phyloP scores from a whole-genome alignment of 2,797 vertebrate genomes.

The Mormyrops attenuatus region DNA sequence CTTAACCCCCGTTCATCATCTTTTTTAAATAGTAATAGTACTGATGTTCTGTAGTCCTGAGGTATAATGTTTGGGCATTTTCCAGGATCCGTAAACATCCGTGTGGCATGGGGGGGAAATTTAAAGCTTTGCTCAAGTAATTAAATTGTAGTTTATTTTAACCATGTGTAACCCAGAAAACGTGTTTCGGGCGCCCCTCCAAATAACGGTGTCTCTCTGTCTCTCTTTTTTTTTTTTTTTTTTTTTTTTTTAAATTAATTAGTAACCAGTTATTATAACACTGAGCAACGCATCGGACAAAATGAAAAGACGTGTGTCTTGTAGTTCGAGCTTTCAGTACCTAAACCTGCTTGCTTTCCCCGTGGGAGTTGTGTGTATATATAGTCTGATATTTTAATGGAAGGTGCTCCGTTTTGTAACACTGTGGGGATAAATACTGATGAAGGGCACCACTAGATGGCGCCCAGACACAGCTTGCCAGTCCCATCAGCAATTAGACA shows the following conservation, averaged over 20 bases:
- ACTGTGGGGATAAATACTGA: background rate
- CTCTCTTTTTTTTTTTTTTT: too few species aligned
- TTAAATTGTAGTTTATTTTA: background rate
- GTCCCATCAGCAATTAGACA: background rate
- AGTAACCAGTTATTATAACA: background rate
- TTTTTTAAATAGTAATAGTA: background rate
- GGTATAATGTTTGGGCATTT: background rate
- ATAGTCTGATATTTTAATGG: background rate
- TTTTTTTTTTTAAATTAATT: background rate
- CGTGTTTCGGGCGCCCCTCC: background rate
- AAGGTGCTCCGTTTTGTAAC: background rate
- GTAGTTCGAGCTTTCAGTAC: background rate
- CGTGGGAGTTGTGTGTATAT: background rate
- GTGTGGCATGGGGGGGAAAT: too few species aligned
- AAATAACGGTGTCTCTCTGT: background rate
- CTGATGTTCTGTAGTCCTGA: background rate
- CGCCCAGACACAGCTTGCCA: background rate
- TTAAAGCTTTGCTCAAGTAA: background rate
- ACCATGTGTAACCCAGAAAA: background rate
- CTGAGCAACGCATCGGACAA: background rate
- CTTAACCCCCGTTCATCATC: background rate
- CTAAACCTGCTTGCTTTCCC: background rate
- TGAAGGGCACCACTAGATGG: background rate
- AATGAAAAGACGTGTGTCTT: background rate
- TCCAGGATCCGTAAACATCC: background rate